These are phyloP conservation scores for Galerucella calmariensis DNA, from an alignment of 2,888 invertebrate species.

Conservation along the genomic window DNA sequence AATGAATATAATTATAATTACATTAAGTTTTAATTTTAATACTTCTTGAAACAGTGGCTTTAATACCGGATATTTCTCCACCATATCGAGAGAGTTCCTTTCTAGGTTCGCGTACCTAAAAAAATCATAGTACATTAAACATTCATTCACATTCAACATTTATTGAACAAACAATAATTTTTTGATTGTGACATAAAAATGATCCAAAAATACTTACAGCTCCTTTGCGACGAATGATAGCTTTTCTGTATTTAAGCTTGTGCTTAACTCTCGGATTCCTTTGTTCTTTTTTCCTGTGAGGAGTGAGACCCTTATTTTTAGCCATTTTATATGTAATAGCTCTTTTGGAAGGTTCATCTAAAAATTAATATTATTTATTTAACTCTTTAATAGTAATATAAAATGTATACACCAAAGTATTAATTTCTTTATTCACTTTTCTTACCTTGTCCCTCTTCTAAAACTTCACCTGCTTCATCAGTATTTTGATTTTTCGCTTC, in stretches of 20 bases:
- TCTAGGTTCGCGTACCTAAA: conserved; percentile 79
- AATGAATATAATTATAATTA: neutral
- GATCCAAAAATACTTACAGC: conserved; percentile 71
- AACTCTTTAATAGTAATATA: conserved; percentile 8
- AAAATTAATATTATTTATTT: conserved; percentile 19
- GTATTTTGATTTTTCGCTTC: conserved; percentile 28
- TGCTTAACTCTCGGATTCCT: conserved; percentile 97
- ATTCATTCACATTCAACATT: too few relatives aligned
- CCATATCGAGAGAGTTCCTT: conserved; percentile 85
- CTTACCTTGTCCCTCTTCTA: conserved; percentile 50
- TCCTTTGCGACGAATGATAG: conserved; percentile 91
- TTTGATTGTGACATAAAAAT: neutral
- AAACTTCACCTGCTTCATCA: conserved; percentile 42
- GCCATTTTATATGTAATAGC: conserved; percentile 93
- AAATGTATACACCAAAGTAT: conserved; percentile 25
- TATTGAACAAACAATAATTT: too few relatives aligned
- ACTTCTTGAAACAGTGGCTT: conserved; percentile 87
- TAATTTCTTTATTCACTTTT: conserved; percentile 58
- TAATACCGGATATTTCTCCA: conserved; percentile 95
- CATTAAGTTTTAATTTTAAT: conserved; percentile 78
- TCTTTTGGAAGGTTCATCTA: conserved; percentile 71
- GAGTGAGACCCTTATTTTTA: conserved; percentile 95
- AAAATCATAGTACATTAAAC: conserved; percentile 40
- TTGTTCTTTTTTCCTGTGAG: conserved; percentile 89
- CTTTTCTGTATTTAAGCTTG: conserved; percentile 91